phyloP scores from a whole-genome alignment of 2,797 vertebrate genomes.

The Crypturellus tataupa region DNA sequence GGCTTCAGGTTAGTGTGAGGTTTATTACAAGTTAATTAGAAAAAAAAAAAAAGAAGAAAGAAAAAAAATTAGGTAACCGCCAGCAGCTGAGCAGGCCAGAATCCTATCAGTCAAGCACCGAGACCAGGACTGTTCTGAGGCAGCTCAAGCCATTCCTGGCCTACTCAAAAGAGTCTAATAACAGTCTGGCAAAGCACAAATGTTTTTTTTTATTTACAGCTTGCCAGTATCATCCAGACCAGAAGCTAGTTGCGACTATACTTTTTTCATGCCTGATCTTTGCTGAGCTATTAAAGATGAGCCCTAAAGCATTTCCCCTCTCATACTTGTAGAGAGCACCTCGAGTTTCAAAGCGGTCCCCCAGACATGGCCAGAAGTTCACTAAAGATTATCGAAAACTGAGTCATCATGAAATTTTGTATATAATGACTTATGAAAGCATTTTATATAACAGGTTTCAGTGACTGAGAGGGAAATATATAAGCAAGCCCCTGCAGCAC shows the following conservation, averaged over 20 bases:
- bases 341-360: neutral
- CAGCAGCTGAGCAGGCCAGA: conserved; percentile 51
- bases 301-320: neutral
- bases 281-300: conserved; percentile 41
- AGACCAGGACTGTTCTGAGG: neutral
- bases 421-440: conserved; percentile 24
- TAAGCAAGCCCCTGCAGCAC: neutral
- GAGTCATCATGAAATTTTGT: conserved; percentile 30
- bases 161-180: conserved; percentile 47
- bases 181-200: neutral
- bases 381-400: conserved; percentile 29
- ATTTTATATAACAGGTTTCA: conserved; percentile 29
- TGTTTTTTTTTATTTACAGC: conserved; percentile 33
- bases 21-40: conserved; percentile 28
- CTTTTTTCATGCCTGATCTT: conserved; percentile 68
- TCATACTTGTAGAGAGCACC: neutral
- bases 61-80: conserved; percentile 5
- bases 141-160: neutral
- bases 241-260: conserved; percentile 5
- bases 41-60: neutral
- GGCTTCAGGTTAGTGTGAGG: conserved; percentile 36
- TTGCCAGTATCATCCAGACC: neutral
- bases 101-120: neutral
- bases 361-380: neutral
- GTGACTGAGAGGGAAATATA: neutral